phyloP scores from a whole-genome alignment of 2,113 vertebrate genomes.

The Clupea harengus region DNA sequence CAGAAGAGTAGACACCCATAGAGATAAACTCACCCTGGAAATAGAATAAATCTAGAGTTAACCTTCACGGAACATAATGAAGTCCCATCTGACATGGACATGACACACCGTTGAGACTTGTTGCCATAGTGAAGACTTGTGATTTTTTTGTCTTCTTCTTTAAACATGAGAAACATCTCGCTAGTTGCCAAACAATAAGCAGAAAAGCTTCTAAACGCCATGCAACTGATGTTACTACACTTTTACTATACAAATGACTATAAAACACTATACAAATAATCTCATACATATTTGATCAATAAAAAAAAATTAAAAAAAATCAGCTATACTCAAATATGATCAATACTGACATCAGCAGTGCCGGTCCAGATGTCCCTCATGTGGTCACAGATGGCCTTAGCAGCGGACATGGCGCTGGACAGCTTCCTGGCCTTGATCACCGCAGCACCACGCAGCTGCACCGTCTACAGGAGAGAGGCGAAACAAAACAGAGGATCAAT shows the following conservation, averaged over 20 bases:
- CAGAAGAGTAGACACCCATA: constrained; percentile 93
- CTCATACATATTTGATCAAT: too few species aligned
- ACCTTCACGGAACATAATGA: not conserved
- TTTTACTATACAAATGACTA: too few species aligned
- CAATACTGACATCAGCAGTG: constrained; percentile 80
- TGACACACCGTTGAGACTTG: not conserved
- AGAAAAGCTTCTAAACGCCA: too few species aligned
- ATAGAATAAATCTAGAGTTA: not conserved
- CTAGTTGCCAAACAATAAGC: not conserved
- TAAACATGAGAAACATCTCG: not conserved
- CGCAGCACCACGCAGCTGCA: constrained; percentile 91
- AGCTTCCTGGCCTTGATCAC: constrained; percentile 95
- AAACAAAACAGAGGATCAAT: not conserved
- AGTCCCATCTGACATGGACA: not conserved
- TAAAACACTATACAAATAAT: too few species aligned
- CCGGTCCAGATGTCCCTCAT: constrained; percentile 93
- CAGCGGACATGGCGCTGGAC: constrained; percentile 97
- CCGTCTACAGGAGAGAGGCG: constrained; percentile 71
- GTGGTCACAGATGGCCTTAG: constrained; percentile 96
- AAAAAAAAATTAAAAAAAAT: too few species aligned
- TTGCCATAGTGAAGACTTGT: too few species aligned
- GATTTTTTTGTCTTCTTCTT: not conserved
- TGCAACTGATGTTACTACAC: too few species aligned
- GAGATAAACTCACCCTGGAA: constrained; percentile 89
- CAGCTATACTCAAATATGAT: too few species aligned